Percentiles rank a stretch among this genome's conserved stretches.
These are phyloP conservation scores for Drosophila stalkeri DNA, from an alignment of 2,888 invertebrate species.

Conservation along the genomic window DNA sequence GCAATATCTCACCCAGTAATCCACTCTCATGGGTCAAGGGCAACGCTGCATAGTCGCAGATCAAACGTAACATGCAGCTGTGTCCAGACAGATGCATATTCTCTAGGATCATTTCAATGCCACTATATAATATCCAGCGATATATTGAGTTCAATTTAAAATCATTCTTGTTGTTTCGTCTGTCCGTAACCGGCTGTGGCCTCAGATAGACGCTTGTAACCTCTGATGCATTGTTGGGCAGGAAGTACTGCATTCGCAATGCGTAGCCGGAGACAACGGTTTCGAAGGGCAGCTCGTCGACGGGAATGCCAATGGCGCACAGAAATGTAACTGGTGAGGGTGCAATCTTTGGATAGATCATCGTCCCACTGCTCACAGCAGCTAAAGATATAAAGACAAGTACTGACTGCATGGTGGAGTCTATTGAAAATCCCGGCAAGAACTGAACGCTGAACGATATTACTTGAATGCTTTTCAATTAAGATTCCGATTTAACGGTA, in stretches of 20 bases:
- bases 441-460: slow-evolving; percentile 17
- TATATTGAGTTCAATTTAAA: slow-evolving; percentile 57
- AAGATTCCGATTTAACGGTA: background rate
- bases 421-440: slow-evolving; percentile 8
- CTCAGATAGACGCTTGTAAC: slow-evolving; percentile 68
- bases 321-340: slow-evolving; percentile 76
- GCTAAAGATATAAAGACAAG: background rate
- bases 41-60: slow-evolving; percentile 90
- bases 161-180: slow-evolving; percentile 25
- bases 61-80: slow-evolving; percentile 90
- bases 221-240: slow-evolving; percentile 75
- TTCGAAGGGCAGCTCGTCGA: slow-evolving; percentile 73
- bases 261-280: slow-evolving; percentile 80
- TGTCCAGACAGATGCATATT: slow-evolving; percentile 89
- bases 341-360: slow-evolving; percentile 64
- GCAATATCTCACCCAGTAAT: slow-evolving; percentile 90
- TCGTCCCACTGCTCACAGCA: background rate
- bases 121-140: slow-evolving; percentile 81
- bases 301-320: slow-evolving; percentile 81
- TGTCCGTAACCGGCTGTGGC: slow-evolving; percentile 71
- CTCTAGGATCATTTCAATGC: slow-evolving; percentile 72
- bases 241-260: slow-evolving; percentile 77
- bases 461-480: background rate
- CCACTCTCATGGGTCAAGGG: slow-evolving; percentile 90
- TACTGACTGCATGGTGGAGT: background rate